Conservation (phyloP, 2,113 vertebrate genomes). For the Rutilus rutilus region DNA sequence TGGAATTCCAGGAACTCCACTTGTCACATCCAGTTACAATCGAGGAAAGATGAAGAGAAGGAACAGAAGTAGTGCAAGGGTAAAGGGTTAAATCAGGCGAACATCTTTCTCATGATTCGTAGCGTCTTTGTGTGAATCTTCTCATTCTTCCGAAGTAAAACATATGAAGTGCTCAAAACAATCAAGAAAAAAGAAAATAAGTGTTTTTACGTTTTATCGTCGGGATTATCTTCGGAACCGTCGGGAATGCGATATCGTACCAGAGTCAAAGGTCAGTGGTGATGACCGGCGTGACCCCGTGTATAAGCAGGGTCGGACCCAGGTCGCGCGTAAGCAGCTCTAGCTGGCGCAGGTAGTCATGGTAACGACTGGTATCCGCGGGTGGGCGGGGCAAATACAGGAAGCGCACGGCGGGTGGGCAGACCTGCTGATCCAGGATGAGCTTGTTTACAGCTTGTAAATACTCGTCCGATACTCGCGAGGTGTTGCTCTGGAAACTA, state of each 20-base stretch:
- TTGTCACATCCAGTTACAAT: not conserved
- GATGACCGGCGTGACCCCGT: slow-evolving; percentile 88
- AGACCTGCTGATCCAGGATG: slow-evolving; percentile 76
- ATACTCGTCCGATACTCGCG: slow-evolving; percentile 83
- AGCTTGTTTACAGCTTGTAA: slow-evolving; percentile 83
- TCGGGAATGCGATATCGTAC: not conserved
- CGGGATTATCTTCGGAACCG: not conserved
- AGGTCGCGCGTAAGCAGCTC: slow-evolving; percentile 83
- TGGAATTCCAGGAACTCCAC: not conserved
- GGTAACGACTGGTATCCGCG: slow-evolving; percentile 83
- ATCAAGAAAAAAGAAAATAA: not conserved
- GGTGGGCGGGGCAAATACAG: slow-evolving; percentile 88
- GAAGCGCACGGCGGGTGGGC: slow-evolving; percentile 80
- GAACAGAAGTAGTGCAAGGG: not conserved
- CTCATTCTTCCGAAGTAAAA: not conserved
- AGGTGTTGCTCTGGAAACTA: slow-evolving; percentile 81
- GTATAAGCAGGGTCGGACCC: slow-evolving; percentile 90
- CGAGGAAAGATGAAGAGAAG: not conserved
- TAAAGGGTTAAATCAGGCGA: not conserved
- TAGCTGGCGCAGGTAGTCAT: slow-evolving; percentile 82
- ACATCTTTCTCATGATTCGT: not conserved
- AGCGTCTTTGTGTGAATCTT: not conserved
- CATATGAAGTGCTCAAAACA: not conserved
- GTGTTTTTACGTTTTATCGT: not conserved
- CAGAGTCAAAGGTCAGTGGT: slow-evolving; percentile 85